Conservation (phyloP, 2,113 vertebrate genomes). For the Tetrao urogallus region DNA sequence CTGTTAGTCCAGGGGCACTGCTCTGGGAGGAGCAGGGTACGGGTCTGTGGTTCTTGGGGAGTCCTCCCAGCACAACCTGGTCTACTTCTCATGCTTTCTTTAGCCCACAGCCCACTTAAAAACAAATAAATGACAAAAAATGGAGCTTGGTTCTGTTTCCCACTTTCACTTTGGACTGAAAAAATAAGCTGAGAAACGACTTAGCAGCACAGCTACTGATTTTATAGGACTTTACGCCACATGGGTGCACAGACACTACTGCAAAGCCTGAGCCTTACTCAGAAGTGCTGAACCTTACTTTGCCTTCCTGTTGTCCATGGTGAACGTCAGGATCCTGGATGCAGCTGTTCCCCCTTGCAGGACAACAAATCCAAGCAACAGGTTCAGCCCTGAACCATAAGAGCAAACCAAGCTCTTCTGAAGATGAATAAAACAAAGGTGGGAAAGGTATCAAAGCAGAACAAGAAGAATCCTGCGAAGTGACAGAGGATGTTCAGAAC, state of each 20-base stretch:
- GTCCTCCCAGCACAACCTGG: not conserved
- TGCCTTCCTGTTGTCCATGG: not conserved
- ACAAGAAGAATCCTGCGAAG: not conserved
- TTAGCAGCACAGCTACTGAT: not conserved
- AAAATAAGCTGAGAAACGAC: not conserved
- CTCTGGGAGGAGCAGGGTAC: not conserved
- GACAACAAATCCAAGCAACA: not conserved
- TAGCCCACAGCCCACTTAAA: not conserved
- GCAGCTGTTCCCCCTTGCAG: not conserved
- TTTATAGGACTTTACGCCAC: not conserved
- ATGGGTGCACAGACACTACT: not conserved
- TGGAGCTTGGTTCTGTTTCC: not conserved
- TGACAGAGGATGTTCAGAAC: not conserved
- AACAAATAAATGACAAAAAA: no score
- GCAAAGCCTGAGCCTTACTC: not conserved
- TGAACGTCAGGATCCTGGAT: not conserved
- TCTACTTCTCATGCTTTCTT: accelerated
- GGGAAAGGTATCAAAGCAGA: not conserved
- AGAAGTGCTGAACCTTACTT: not conserved
- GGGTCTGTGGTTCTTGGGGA: accelerated
- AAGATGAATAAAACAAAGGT: not conserved
- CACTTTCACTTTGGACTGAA: not conserved
- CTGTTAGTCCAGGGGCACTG: not conserved
- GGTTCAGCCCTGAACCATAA: not conserved
- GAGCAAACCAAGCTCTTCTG: not conserved